Conservation (phyloP, 1,140 invertebrate species). For the Cryptotermes secundus region DNA sequence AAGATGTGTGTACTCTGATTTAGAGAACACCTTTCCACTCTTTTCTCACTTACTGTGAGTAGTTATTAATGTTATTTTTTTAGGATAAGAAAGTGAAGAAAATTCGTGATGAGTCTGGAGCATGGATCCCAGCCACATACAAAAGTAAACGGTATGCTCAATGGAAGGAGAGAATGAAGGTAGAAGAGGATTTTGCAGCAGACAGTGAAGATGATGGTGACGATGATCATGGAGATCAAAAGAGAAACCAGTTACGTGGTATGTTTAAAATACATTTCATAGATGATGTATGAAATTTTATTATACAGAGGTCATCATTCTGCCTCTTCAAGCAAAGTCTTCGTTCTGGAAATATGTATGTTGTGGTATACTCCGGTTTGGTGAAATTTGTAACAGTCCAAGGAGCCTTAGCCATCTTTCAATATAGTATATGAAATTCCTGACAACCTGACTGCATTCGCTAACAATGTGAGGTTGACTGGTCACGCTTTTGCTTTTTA, state of each 20-base stretch:
- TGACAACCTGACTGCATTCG: too few relatives aligned
- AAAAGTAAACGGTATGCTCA: constrained; percentile 85
- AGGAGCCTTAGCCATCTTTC: neutral
- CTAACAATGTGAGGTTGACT: too few relatives aligned
- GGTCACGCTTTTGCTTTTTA: too few relatives aligned
- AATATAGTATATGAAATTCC: too few relatives aligned
- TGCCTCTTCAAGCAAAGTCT: neutral
- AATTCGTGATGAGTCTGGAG: constrained; percentile 93
- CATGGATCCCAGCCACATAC: constrained; percentile 90
- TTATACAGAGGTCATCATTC: too few relatives aligned
- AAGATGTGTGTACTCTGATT: constrained; percentile 14
- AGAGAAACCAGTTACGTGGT: neutral
- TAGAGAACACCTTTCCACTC: constrained; percentile 31
- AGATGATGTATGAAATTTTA: too few relatives aligned
- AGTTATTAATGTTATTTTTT: constrained; percentile 41
- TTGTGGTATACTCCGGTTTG: neutral
- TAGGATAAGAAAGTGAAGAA: constrained; percentile 67
- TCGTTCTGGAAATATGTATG: too few relatives aligned
- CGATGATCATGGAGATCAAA: constrained; percentile 50
- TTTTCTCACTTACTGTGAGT: constrained; percentile 23
- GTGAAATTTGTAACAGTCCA: neutral
- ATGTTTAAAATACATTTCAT: neutral
- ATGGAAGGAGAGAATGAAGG: constrained; percentile 84
- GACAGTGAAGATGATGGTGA: constrained; percentile 58
- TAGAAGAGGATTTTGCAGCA: constrained; percentile 53